phyloP scores from a whole-genome alignment of 23 tunicate species.

The Trididemnum miniatum region DNA sequence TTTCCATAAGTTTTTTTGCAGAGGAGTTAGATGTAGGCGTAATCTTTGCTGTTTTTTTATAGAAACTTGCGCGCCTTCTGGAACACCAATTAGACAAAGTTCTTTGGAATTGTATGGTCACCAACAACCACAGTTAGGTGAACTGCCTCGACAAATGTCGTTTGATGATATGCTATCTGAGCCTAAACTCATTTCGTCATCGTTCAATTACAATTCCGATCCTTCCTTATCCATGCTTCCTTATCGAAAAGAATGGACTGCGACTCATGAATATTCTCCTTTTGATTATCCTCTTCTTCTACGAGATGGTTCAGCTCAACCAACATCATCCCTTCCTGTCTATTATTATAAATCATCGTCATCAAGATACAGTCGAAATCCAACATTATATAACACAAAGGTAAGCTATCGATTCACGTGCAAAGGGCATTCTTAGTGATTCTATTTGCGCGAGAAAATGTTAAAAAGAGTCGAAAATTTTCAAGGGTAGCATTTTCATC shows the following conservation, averaged over 20 bases:
- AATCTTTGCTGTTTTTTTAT: too few species aligned
- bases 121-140: not conserved
- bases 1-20: too few species aligned
- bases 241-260: not conserved
- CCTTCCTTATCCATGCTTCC: not conserved
- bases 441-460: too few species aligned
- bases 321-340: not conserved
- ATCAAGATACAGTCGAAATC: not conserved
- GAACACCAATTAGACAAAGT: not conserved
- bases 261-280: too few species aligned
- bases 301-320: not conserved
- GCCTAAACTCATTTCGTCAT: not conserved
- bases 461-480: too few species aligned
- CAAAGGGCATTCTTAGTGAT: too few species aligned
- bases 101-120: not conserved
- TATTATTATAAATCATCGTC: not conserved
- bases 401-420: too few species aligned
- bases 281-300: not conserved
- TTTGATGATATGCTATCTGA: not conserved
- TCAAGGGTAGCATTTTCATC: too few species aligned
- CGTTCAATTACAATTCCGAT: conserved; percentile 3
- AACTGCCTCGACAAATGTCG: conserved; percentile 20
- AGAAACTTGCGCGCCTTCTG: not conserved
- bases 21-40: too few species aligned
- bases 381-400: not conserved